phyloP scores from a whole-genome alignment of 2,113 vertebrate genomes.

The Lophochroa leadbeateri region DNA sequence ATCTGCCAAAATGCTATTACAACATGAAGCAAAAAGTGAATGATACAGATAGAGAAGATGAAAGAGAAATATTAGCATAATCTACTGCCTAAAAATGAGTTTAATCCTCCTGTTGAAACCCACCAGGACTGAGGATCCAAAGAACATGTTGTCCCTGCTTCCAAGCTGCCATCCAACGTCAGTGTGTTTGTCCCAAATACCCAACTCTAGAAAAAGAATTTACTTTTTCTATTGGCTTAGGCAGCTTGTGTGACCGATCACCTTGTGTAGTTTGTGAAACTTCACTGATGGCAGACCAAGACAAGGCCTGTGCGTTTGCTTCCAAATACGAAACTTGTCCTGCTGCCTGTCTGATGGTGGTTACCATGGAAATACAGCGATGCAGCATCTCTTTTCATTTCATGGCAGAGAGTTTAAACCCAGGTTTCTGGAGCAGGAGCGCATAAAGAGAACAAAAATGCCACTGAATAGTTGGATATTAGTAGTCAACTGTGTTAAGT shows the following conservation, averaged over 20 bases:
- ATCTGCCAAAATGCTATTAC: constrained; percentile 9
- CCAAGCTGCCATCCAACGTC: background rate
- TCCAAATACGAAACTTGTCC: background rate
- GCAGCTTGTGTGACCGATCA: background rate
- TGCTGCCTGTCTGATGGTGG: background rate
- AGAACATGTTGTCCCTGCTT: background rate
- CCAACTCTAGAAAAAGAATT: background rate
- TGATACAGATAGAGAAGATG: background rate
- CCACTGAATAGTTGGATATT: background rate
- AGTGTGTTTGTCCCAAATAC: background rate
- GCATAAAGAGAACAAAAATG: background rate
- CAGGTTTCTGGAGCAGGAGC: background rate
- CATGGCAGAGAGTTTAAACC: background rate
- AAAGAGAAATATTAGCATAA: constrained; percentile 37
- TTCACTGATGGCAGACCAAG: background rate
- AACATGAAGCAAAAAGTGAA: background rate
- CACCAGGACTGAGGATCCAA: background rate
- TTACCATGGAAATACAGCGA: background rate
- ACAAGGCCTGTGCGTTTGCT: background rate
- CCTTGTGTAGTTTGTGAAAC: background rate
- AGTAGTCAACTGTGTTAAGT: background rate
- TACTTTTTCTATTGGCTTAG: background rate
- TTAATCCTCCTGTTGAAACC: background rate
- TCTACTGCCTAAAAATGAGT: background rate
- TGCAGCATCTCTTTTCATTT: background rate